Evolutionary conservation across 2,113 vertebrate genomes (phyloP), one percentile per base, ranked within the genome.

Genomic region (Rynchops niger): DNA sequence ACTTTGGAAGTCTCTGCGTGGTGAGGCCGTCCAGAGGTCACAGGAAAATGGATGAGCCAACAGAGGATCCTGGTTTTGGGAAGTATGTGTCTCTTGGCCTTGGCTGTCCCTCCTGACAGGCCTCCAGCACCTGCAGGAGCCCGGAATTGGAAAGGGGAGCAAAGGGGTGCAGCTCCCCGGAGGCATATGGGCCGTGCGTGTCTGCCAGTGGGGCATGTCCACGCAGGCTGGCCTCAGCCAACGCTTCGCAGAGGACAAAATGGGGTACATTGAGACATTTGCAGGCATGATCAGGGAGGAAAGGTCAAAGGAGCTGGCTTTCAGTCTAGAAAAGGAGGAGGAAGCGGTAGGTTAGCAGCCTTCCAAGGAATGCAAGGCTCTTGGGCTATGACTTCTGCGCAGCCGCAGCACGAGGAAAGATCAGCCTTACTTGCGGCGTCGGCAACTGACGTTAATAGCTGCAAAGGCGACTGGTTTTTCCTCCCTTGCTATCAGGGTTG

Each of bases 251-350:
- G 76, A 55, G 45, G 53, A 19, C 36, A 10, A 38, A 16, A 20
- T 2, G 1, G 61, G 43, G 25, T 56, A 52, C 0, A 2, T 5
- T 0, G 4, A 29, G 59, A 56, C 17, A 19, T 50, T 45, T 49
- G 20, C 8, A 6, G 72, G 19, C 3, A 1, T 0, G 1, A 7
- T 25, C 2, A 1, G 29, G 19, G 36, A 47, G n/a, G 42, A 65
- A 20, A 59, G 38, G 40, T 65, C 38, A 26, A 23, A 77, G 34
- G 76, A 86, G 20, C 23, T 18, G n/a, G 32, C 20, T 80, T 42
- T 5, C 13, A 42, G 23, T 36, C 32, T 36, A 4, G 62, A 58
- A 62, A 13, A 77, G 25, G 70, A 81, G 40, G n/a, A 45, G 32
- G 49, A 36, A 58, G 49, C 25, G 50, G 20, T 3, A 21, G 26